Evolutionary conservation across 2,113 vertebrate species (phyloP).

Genomic region (Eurystomus gularis): DNA sequence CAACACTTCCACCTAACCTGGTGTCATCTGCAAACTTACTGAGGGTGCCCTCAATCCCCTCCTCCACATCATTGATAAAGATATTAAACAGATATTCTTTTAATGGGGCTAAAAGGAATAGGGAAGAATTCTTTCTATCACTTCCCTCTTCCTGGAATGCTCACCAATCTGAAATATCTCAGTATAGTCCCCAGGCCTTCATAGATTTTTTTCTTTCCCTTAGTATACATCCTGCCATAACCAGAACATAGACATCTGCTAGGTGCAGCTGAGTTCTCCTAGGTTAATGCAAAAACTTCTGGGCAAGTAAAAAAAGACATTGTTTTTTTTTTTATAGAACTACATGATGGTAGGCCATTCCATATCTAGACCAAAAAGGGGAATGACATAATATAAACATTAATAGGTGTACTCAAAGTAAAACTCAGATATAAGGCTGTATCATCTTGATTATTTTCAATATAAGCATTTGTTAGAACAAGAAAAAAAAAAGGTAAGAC

Average conservation of each 20-base stretch:
- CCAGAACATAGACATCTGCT: background rate
- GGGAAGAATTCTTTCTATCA: background rate
- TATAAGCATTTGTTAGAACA: background rate
- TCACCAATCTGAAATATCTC: background rate
- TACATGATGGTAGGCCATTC: background rate
- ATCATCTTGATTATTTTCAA: background rate
- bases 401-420: background rate
- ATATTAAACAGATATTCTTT: background rate
- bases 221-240: background rate
- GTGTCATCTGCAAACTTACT: too few relatives aligned
- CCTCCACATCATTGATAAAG: too few relatives aligned
- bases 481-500: background rate
- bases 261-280: background rate
- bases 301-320: fast-evolving
- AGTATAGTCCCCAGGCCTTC: background rate
- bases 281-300: background rate
- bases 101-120: background rate
- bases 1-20: too few relatives aligned
- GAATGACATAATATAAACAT: background rate
- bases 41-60: too few relatives aligned
- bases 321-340: background rate
- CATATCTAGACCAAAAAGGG: background rate
- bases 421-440: background rate
- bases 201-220: background rate
- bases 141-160: background rate